These are phyloP conservation scores for Drosophila insularis DNA, from an alignment of 1,140 invertebrate genomes.

Conservation along the genomic window DNA sequence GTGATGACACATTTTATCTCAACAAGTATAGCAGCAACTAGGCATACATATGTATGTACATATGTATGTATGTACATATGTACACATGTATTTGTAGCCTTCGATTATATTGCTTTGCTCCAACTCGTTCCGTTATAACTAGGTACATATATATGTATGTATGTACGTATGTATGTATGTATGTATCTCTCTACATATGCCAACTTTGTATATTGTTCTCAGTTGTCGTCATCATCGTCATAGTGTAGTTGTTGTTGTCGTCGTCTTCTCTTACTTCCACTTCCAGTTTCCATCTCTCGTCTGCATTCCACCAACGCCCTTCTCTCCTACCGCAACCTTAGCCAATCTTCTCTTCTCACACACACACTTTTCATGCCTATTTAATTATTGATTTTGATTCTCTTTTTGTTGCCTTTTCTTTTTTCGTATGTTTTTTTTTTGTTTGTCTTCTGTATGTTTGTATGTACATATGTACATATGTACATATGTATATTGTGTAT, in stretches of 20 bases:
- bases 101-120: neutral
- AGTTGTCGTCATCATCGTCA: neutral
- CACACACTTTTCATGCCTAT: conserved; percentile 5
- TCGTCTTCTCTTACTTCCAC: conserved; percentile 1
- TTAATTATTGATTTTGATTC: conserved; percentile 18
- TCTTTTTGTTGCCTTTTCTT: conserved; percentile 3
- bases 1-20: too few relatives aligned
- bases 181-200: neutral
- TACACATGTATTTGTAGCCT: neutral
- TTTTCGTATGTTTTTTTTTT: conserved; percentile 16
- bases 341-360: neutral
- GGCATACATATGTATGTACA: too few relatives aligned
- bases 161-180: neutral
- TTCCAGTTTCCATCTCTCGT: neutral
- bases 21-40: too few relatives aligned
- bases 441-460: neutral
- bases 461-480: too few relatives aligned
- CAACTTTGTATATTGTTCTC: neutral
- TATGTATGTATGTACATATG: neutral
- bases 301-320: neutral
- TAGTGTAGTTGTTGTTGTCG: neutral
- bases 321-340: too few relatives aligned
- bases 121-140: conserved; percentile 4
- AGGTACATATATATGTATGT: neutral
- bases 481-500: neutral